phyloP scores from a whole-genome alignment of 2,797 vertebrate species.

The Tenualosa ilisha region DNA sequence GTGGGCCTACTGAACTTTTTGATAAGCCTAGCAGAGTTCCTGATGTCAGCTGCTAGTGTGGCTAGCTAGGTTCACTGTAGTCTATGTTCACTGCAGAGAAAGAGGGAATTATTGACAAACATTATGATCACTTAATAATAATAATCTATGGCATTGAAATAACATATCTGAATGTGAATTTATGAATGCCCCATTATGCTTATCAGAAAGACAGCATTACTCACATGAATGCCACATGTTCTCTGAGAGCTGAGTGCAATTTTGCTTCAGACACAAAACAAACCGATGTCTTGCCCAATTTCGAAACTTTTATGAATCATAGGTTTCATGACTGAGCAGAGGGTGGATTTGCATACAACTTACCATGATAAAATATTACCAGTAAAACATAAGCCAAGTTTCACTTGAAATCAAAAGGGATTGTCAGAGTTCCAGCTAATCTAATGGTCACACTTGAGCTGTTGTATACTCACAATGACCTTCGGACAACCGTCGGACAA shows the following conservation, averaged over 20 bases:
- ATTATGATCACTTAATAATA: background rate
- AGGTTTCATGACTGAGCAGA: background rate
- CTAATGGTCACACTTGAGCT: background rate
- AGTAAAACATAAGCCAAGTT: background rate
- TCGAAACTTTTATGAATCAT: background rate
- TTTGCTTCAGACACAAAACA: background rate
- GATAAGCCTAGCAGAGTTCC: constrained; percentile 43
- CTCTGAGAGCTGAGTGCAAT: background rate
- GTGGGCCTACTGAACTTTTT: background rate
- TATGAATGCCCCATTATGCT: too few species aligned
- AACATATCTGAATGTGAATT: too few species aligned
- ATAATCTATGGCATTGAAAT: background rate
- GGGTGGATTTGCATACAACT: too few species aligned
- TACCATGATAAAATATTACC: too few species aligned
- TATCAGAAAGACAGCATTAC: background rate
- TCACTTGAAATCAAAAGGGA: background rate
- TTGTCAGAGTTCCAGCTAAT: background rate
- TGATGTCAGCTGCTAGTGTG: constrained; percentile 4
- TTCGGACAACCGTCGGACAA: background rate
- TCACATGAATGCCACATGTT: background rate
- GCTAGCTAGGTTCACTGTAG: too few species aligned
- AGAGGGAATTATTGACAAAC: background rate
- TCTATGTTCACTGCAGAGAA: background rate
- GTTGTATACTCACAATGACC: background rate
- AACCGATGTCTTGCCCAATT: background rate